These are phyloP conservation scores for Hydrolagus colliei DNA, from an alignment of 2,797 vertebrate genomes.

Conservation along the genomic window DNA sequence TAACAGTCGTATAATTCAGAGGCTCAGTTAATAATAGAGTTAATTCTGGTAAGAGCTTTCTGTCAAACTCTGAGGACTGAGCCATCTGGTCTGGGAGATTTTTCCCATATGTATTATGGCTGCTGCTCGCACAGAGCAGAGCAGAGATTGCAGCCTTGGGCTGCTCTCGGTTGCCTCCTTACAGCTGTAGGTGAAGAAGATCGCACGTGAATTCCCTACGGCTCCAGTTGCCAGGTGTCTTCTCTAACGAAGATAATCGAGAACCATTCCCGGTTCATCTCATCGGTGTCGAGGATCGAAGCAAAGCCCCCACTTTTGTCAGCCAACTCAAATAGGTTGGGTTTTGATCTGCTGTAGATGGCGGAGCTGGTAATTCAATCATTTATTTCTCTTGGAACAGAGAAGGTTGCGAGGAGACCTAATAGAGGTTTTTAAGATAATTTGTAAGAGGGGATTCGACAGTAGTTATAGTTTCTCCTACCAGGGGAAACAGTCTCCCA, in stretches of 20 bases:
- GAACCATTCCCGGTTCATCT: neutral
- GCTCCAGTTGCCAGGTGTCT: neutral
- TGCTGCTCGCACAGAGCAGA: neutral
- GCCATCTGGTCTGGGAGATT: neutral
- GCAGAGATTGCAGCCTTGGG: neutral
- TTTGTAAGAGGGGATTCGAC: too few species aligned
- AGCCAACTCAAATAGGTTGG: neutral
- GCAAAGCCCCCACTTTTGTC: neutral
- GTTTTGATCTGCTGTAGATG: conserved; percentile 11
- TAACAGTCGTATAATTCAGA: neutral
- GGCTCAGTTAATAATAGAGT: neutral
- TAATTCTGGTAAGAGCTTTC: conserved; percentile 6
- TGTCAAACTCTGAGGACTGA: neutral
- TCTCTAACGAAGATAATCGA: neutral
- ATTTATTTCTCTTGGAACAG: neutral
- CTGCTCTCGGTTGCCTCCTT: neutral
- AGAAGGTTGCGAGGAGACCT: too few species aligned
- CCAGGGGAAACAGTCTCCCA: too few species aligned
- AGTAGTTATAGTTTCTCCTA: too few species aligned
- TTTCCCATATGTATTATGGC: neutral
- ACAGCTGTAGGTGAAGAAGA: too few species aligned
- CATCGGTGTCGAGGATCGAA: neutral
- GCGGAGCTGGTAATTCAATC: neutral
- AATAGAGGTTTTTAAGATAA: too few species aligned
- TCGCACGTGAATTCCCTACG: neutral